Evolutionary conservation across 2,888 invertebrate species (phyloP).

Genomic region (Nephrotoma appendiculata): DNA sequence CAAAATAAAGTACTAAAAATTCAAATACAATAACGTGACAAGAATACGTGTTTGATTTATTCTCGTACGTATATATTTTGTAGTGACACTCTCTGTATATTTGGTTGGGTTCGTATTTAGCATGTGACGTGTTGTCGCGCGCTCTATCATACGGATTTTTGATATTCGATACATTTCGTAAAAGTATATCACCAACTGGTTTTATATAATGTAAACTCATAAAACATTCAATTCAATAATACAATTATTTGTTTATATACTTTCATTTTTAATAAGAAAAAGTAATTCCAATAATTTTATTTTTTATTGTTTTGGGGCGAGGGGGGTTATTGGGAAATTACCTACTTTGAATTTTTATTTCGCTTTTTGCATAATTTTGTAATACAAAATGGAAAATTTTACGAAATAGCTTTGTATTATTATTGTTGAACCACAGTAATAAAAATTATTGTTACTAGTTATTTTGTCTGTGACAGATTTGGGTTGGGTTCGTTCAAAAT

Average conservation of each 20-base stretch:
- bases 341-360: background rate
- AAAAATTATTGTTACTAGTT: background rate
- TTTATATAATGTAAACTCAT: background rate
- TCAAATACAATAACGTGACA: background rate
- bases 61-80: background rate
- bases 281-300: background rate
- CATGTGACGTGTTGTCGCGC: background rate
- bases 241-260: background rate
- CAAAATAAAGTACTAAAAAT: background rate
- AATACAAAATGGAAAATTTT: background rate
- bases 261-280: background rate
- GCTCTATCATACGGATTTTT: background rate
- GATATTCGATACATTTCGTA: background rate
- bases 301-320: background rate
- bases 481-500: background rate
- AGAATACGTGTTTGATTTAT: background rate
- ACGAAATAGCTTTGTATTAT: background rate
- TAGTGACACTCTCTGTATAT: background rate
- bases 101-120: background rate
- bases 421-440: background rate
- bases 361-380: background rate
- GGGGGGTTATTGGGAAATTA: background rate
- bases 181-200: background rate
- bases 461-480: background rate
- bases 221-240: background rate